Conservation (phyloP, 2,888 invertebrate genomes). For the Hyposoter dolosus region DNA sequence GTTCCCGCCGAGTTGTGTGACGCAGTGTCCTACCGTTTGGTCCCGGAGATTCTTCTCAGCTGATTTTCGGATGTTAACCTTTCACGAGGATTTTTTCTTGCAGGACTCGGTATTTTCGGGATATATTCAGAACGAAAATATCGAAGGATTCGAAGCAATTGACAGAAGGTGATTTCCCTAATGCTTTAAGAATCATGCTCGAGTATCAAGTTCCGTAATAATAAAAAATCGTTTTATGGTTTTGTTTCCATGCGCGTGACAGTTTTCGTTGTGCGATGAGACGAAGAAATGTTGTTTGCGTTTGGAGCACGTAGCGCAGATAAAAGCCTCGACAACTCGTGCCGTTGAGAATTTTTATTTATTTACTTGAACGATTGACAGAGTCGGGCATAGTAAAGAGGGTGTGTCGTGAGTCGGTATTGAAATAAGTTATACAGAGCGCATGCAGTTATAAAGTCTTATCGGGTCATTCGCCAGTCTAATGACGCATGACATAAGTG, state of each 20-base stretch:
- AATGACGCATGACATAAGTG: slow-evolving; percentile 68
- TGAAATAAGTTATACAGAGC: slow-evolving; percentile 50
- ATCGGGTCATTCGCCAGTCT: slow-evolving; percentile 65
- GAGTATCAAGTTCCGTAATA: not conserved
- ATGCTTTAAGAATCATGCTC: not conserved
- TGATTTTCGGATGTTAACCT: not conserved
- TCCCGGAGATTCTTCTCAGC: not conserved
- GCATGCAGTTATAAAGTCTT: slow-evolving; percentile 50
- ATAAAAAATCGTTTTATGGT: not conserved
- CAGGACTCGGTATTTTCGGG: not conserved
- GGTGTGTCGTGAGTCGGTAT: slow-evolving; percentile 60
- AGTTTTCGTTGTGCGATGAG: not conserved
- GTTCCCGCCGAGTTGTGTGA: not conserved
- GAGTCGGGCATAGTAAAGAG: slow-evolving; percentile 58
- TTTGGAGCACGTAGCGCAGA: not conserved
- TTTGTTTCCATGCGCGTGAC: not conserved
- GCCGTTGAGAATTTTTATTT: not conserved
- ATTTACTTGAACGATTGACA: slow-evolving; percentile 12
- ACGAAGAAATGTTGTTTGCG: not conserved
- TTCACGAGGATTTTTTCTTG: not conserved
- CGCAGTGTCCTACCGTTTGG: not conserved
- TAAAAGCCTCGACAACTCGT: not conserved
- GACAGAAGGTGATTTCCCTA: not conserved
- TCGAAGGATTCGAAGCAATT: not conserved
- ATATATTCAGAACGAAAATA: not conserved